phyloP scores from a whole-genome alignment of 2,113 vertebrate species.

The Brachionichthys hirsutus region DNA sequence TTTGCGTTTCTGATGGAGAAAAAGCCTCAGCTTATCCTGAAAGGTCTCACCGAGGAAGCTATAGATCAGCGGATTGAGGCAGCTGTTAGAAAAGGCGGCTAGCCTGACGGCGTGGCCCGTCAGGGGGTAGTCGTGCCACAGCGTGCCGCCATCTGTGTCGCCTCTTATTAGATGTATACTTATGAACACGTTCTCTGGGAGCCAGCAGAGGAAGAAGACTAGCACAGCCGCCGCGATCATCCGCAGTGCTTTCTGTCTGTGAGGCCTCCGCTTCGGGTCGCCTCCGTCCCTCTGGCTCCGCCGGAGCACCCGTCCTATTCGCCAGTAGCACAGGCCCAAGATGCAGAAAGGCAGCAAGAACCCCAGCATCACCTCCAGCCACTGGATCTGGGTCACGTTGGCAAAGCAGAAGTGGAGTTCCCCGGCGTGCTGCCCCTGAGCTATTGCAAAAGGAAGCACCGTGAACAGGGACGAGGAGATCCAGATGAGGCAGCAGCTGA shows the following conservation, averaged over 20 bases:
- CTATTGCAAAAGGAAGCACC: conserved; percentile 83
- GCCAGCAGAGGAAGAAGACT: conserved; percentile 93
- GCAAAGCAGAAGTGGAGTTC: conserved; percentile 89
- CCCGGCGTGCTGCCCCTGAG: conserved; percentile 82
- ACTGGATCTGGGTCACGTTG: conserved; percentile 87
- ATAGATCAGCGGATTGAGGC: conserved; percentile 91
- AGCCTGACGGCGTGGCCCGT: conserved; percentile 87
- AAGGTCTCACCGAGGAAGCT: conserved; percentile 91
- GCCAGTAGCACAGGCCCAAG: conserved; percentile 88
- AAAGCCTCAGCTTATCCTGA: conserved; percentile 83
- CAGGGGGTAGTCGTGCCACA: conserved; percentile 85
- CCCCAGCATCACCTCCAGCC: conserved; percentile 90
- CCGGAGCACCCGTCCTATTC: conserved; percentile 80
- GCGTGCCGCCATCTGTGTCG: conserved; percentile 69
- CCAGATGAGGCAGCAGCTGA: conserved; percentile 91
- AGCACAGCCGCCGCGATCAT: conserved; percentile 89
- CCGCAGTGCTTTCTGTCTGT: conserved; percentile 85
- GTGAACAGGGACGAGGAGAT: conserved; percentile 81
- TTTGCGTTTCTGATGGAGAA: conserved; percentile 79
- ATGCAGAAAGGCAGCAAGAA: conserved; percentile 87
- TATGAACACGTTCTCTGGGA: conserved; percentile 88
- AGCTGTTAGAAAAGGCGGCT: conserved; percentile 92
- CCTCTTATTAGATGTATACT: conserved; percentile 84
- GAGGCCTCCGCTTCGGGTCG: conserved; percentile 68
- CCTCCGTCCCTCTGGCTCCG: conserved; percentile 73